Evolutionary conservation across 2,113 vertebrate species (phyloP), one percentile per base, ranked within the genome.

Genomic region (Astur gentilis): DNA sequence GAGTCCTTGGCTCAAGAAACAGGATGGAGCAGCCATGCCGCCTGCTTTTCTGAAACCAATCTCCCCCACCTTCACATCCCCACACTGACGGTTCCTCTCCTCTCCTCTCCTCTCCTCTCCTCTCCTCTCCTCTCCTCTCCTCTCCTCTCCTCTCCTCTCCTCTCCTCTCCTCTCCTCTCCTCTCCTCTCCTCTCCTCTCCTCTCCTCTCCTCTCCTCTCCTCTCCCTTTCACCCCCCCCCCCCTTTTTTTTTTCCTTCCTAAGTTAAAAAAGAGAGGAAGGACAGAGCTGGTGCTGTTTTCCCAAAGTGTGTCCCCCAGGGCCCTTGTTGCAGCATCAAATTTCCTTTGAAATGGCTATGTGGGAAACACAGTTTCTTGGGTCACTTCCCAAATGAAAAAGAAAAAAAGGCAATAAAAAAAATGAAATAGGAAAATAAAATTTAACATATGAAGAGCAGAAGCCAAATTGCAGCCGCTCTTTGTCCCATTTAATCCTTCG

Each of bases 341-440:
- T 97, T 97, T 97, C 94, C 93, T 97, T 97, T 97, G 96, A 97
- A 97, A 97, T 87, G 81, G 58, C 83, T 95, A 84, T 94, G 95
- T 95, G 96, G 93, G 96, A 97, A 97, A 95, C 86, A 75, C 40
- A 93, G 83, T 79, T 95, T 95, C 93, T 97, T 97, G 93, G 93
- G 95, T 94, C 93, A 91, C 77, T 97, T 97, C 95, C 95, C 95
- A 96, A 97, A 87, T 64, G 61, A 85, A 94, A 95, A 93, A 60
- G 58, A 84, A 89, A 89, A 78, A 84, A 91, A 87, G 70, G 93
- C 84, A 95, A 92, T 94, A 82, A 96, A 95, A 95, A 94, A 97
- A 95, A 92, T 95, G 29, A 94, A 97, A 92, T 87, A 80, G 80
- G 86, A 95, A 95, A 97, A 96, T 95, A 95, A 95, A 97, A 96